Evolutionary conservation across 2,888 invertebrate genomes (phyloP), one percentile per base, ranked within the genome.

Genomic region (Ormyrus labotus): DNA sequence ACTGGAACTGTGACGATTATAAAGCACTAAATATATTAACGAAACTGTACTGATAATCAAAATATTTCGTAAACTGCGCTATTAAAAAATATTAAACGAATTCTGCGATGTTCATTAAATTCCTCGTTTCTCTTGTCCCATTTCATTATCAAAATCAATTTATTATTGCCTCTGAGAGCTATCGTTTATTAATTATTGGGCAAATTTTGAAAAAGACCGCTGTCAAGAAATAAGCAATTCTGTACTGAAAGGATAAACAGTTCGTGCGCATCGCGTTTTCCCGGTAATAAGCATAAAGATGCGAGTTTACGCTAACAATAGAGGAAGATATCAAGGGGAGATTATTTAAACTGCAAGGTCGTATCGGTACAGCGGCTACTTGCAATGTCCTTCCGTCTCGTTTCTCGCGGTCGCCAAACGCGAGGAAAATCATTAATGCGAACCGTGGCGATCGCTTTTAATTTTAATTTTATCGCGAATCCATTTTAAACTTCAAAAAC

Each of bases 341-440:
- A 71, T 71, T 75, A 75, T 60, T 80, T 74, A 64, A 64, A 51
- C 75, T n/a, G 13, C 75, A 71, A 80, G 75, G 75, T 63, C 65
- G 70, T 53, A 58, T 19, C 51, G 60, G 53, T 50, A 50, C 55
- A 57, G 57, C 61, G 53, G 68, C 72, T 79, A 65, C 67, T 63
- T 63, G 68, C 68, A 79, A 70, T 60, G 65, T 80, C 65, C 75
- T 76, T 80, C 71, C 50, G 48, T 48, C 50, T 71, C 34, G 19
- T 65, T 51, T 60, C 13, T 53, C 47, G 55, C 11, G 51, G 34
- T 34, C 34, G 34, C 2, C 34, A 34, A 34, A 57, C 13, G 48
- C 13, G 19, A 78, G 19, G 65, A 53, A 55, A 61, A 70, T 60
- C 48, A 78, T 63, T 55, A 55, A 47, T 51, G 60, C 72, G 55